A percentile compares a stretch with the other conserved stretches of the same genome.
Evolutionary conservation across 2,888 invertebrate species (phyloP).

Genomic region (Chrysotoxum bicinctum): DNA sequence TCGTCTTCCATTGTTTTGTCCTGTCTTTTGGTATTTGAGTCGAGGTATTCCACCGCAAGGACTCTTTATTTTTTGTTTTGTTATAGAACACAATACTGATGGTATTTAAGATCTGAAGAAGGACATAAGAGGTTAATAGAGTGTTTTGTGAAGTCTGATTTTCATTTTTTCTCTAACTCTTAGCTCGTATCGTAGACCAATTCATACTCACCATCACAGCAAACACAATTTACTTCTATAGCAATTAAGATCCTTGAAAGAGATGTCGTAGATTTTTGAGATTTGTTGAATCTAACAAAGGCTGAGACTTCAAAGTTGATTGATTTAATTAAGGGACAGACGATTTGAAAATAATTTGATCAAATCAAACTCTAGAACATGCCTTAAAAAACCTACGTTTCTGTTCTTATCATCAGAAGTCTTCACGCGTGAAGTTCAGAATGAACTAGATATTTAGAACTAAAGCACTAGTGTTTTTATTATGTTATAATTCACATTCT

Average conservation of each 20-base stretch:
- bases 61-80: background rate
- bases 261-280: constrained; percentile 25
- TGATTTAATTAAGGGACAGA: background rate
- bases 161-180: background rate
- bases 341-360: background rate
- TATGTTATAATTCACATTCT: too few relatives aligned
- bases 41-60: constrained; percentile 46
- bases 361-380: too few relatives aligned
- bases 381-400: too few relatives aligned
- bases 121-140: constrained; percentile 5
- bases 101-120: constrained; percentile 31
- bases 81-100: constrained; percentile 37
- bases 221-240: constrained; percentile 61
- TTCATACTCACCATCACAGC: constrained; percentile 30
- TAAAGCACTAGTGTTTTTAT: too few relatives aligned
- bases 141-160: background rate
- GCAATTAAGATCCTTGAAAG: constrained; percentile 29
- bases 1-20: constrained; percentile 16
- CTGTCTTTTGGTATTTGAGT: constrained; percentile 12
- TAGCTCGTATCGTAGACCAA: background rate
- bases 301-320: constrained; percentile 10
- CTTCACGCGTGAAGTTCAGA: too few relatives aligned
- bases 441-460: too few relatives aligned
- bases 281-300: constrained; percentile 10
- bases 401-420: too few relatives aligned